Evolutionary conservation across 2,797 vertebrate genomes (phyloP), one percentile per base, ranked within the genome.

Genomic region (Enteromius treurensis): DNA sequence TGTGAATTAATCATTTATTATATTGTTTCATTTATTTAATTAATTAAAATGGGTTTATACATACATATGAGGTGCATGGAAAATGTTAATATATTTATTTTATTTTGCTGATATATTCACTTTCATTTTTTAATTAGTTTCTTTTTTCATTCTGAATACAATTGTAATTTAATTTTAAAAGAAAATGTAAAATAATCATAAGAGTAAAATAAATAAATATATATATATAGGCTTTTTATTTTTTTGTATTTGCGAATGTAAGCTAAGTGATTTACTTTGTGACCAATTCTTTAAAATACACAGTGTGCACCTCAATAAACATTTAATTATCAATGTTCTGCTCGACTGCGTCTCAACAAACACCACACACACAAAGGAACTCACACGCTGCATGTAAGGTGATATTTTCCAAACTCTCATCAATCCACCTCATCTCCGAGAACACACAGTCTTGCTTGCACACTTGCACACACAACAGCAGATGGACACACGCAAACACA

Each of bases 371-470:
- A 77, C 86, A 85, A 40, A 79, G 10, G 74, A 64, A 78, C 80
- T 60, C 83, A 84, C 64, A 84, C 81, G 69, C 49, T 85, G 77
- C 71, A 84, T 84, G 84, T 84, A 76, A 87, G 78, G 74, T 84
- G 86, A 87, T 79, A 87, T 87, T 87, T 85, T 83, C 80, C 80
- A 80, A 81, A 78, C 58, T 81, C 84, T 79, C 86, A 87, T 85
- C 73, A 83, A 55, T 80, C 55, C 55, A 68, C 37, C 71, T 85
- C 67, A 83, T 49, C 67, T 34, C 64, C 8, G 73, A 76, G 68
- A 23, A 83, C 64, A 77, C 77, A 81, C 73, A 75, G 49, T 75
- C 77, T 53, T 74, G 37, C 37, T 37, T 37, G 37, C 37, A 83
- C 83, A 84, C 75, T 73, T 55, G 75, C 74, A 86, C 62, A 76